These are phyloP conservation scores for Dyspetes luteomarginatus DNA, from an alignment of 2,888 invertebrate species.

Conservation along the genomic window DNA sequence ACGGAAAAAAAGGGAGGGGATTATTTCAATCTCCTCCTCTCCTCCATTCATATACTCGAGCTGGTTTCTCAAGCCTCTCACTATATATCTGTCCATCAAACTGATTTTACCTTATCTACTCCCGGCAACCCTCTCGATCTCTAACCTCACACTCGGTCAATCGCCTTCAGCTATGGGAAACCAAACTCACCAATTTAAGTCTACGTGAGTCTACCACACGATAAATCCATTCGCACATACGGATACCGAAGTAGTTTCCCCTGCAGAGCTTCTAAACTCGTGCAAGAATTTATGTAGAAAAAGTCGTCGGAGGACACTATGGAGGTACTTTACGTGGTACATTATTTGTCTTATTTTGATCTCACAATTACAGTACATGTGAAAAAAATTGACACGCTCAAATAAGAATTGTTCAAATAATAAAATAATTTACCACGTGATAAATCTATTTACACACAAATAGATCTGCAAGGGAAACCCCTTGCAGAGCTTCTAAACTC, in stretches of 20 bases:
- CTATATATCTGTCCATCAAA: constrained; percentile 8
- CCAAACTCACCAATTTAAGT: constrained; percentile 57
- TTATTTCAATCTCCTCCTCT: constrained; percentile 23
- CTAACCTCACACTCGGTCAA: constrained; percentile 2
- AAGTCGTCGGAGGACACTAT: not conserved
- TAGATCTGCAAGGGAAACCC: constrained; percentile 27
- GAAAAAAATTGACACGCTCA: no score
- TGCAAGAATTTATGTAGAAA: constrained; percentile 24
- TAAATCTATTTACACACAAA: constrained; percentile 49
- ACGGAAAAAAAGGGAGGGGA: not conserved
- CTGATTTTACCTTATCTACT: constrained; percentile 33
- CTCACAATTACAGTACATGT: no score
- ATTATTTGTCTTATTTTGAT: no score
- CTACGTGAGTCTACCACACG: constrained; percentile 41
- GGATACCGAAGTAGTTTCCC: constrained; percentile 28
- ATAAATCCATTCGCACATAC: constrained; percentile 49
- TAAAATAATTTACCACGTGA: constrained; percentile 42
- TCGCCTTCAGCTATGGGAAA: constrained; percentile 37
- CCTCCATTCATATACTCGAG: not conserved
- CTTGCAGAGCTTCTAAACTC: constrained; percentile 32
- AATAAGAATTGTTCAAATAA: no score
- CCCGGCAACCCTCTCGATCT: constrained; percentile 49
- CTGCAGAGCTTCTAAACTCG: constrained; percentile 32
- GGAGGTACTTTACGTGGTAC: constrained; percentile 19
- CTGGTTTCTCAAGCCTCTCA: constrained; percentile 13